Conservation (phyloP, 2,113 vertebrate genomes). For the Sprattus sprattus region DNA sequence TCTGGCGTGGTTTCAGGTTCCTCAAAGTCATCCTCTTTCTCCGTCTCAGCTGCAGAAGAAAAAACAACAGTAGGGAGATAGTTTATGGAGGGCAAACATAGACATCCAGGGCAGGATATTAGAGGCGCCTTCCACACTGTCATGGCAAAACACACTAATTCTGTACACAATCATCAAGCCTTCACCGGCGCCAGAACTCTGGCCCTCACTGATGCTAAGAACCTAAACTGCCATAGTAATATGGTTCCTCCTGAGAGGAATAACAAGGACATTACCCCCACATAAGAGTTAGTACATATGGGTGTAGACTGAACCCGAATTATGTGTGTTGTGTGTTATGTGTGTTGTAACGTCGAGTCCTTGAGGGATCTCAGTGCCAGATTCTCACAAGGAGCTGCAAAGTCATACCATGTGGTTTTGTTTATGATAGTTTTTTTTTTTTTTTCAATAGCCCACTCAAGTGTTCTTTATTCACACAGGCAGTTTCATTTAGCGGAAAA, state of each 20-base stretch:
- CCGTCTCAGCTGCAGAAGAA: slow-evolving; percentile 10
- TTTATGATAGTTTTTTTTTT: background rate
- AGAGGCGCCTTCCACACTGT: background rate
- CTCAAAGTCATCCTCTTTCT: background rate
- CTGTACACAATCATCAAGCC: background rate
- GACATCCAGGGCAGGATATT: background rate
- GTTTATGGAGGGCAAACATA: background rate
- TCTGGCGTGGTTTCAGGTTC: slow-evolving; percentile 29
- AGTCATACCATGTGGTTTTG: background rate
- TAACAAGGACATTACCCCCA: background rate
- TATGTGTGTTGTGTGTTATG: no score
- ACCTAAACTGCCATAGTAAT: background rate
- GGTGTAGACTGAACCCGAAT: no score
- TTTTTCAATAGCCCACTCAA: background rate
- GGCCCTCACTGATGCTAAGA: background rate
- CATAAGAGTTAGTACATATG: no score
- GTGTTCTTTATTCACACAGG: background rate
- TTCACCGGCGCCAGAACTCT: background rate
- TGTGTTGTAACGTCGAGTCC: background rate
- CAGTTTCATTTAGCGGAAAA: background rate
- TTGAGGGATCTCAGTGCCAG: background rate
- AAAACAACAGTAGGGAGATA: background rate
- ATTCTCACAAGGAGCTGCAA: background rate
- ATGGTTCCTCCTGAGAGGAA: background rate
- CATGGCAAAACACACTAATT: no score